phyloP scores from a whole-genome alignment of 2,113 vertebrate species.

The Aphyosemion australe region DNA sequence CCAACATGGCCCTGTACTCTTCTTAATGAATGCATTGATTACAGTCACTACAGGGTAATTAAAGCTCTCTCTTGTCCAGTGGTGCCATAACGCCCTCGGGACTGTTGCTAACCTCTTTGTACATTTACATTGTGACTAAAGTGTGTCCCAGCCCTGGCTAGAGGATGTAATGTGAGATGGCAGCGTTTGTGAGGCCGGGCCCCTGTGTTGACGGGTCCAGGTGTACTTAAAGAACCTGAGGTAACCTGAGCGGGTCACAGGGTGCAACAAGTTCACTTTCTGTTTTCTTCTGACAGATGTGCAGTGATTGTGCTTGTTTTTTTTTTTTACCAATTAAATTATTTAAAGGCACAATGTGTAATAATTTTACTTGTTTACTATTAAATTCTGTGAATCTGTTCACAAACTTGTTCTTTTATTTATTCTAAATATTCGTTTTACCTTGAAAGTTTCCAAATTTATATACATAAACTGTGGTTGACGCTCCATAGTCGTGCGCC shows the following conservation, averaged over 20 bases:
- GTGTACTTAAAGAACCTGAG: conserved; percentile 42
- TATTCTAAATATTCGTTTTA: no score
- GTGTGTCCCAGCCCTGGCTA: conserved; percentile 25
- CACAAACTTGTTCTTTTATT: no score
- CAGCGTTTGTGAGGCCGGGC: conserved; percentile 2
- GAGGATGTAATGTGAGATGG: conserved; percentile 52
- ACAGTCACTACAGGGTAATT: conserved; percentile 43
- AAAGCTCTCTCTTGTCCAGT: conserved; percentile 29
- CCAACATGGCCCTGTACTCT: conserved; percentile 14
- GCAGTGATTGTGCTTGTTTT: neutral
- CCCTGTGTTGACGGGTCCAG: conserved; percentile 22
- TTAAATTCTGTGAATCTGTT: no score
- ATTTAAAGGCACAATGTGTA: no score
- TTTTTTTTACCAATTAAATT: no score
- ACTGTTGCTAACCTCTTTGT: conserved; percentile 4
- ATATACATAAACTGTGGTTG: no score
- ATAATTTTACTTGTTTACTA: no score
- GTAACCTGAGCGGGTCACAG: conserved; percentile 7
- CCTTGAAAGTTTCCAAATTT: no score
- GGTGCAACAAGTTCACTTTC: conserved; percentile 1
- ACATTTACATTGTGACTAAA: conserved; percentile 1
- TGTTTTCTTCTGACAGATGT: neutral
- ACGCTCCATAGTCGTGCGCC: no score
- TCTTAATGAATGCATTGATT: conserved; percentile 53
- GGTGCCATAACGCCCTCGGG: conserved; percentile 22